Conservation (phyloP, 2,888 invertebrate genomes). For the Patella caerulea region DNA sequence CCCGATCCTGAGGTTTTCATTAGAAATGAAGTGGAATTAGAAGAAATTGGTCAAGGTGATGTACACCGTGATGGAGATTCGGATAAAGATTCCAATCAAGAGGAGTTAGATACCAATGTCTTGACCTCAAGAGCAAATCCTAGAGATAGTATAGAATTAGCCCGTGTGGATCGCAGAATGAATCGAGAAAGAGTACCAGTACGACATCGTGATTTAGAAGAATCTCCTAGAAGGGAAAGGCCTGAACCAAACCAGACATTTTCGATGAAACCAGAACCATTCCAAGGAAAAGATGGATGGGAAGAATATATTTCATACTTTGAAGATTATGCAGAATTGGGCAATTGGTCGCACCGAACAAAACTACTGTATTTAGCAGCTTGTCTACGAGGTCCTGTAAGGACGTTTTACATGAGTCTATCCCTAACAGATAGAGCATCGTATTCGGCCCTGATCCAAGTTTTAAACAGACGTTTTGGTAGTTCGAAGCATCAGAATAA, state of each 20-base stretch:
- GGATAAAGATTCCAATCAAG: no score
- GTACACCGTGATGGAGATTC: no score
- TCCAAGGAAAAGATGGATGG: conserved; percentile 12
- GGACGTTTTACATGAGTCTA: conserved; percentile 3
- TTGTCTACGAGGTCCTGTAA: conserved; percentile 8
- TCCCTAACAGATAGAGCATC: background rate
- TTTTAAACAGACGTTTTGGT: background rate
- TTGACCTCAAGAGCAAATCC: no score
- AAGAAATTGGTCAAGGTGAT: no score
- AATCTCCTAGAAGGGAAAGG: no score
- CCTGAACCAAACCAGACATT: background rate
- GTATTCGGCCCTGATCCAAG: background rate
- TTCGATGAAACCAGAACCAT: conserved; percentile 9
- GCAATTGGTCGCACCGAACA: background rate
- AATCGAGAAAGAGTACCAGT: no score
- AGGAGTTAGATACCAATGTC: no score
- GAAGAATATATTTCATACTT: conserved; percentile 17
- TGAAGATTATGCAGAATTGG: conserved; percentile 13
- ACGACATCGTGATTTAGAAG: no score
- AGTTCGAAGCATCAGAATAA: background rate
- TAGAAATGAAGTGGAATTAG: no score
- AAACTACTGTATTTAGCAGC: conserved; percentile 7
- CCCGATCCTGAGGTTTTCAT: no score
- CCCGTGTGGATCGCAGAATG: no score
- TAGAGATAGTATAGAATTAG: no score